Base-by-base conservation (phyloP, 1,140 invertebrate species). In the Bactericera cockerelli region DNA sequence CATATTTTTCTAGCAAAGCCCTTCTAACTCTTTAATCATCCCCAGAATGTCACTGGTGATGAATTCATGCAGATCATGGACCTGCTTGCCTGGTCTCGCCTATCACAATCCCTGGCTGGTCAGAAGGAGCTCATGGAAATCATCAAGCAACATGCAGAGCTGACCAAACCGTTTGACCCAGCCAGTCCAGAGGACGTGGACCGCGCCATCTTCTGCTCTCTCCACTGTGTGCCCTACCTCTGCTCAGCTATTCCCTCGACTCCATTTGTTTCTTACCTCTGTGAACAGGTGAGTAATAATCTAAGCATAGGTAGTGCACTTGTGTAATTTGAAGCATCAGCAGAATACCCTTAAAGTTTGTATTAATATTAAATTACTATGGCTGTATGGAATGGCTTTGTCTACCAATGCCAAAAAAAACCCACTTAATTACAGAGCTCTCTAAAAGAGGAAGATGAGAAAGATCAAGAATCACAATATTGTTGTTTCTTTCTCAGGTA, bases 41-140 rank as follows among this genome's bases (percentile, higher is more conserved):
- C 71, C 1, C 65, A 90, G 84, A 87, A 91, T 77, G 84, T 91
- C 11, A 90, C 86, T 36, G 87, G 88, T 55, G 89, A 93, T 65
- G 93, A 97, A 73, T 95, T 95, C 74, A 82, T 91, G 61, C 78
- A 82, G 54, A 81, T 96, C 28, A 90, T 97, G 83, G 84, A 84
- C 19, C 78, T 93, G 58, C 74, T 97, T 61, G 81, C 81, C 1
- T 80, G 81, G 72, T 84, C 93, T 10, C 82, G 83, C 71, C 76
- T 90, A 42, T 84, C 86, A 53, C 84, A 83, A 63, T 87, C 88
- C 31, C 75, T 87, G 19, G 76, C 76, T 62, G 92, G 92, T 8
- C 86, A 93, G 68, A 85, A 89, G 65, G 84, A 92, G 70, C 70
- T 97, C 25, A 80, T 94, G 22, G 83, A 91, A 61, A 80, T 94